These are phyloP conservation scores for Charanyca ferruginea DNA, from an alignment of 2,888 invertebrate genomes.

Conservation along the genomic window DNA sequence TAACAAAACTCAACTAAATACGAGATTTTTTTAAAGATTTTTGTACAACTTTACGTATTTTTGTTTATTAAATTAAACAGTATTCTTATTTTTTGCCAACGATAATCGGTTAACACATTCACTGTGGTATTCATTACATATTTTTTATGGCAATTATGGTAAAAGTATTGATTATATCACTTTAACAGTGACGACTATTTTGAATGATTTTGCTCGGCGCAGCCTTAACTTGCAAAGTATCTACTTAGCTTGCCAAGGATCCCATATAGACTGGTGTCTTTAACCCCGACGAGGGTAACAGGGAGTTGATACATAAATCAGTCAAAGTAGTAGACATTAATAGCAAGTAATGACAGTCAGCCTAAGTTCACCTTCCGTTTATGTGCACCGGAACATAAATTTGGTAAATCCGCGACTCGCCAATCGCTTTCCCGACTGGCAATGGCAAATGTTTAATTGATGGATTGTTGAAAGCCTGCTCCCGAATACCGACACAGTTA, in stretches of 20 bases:
- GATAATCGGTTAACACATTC: no score
- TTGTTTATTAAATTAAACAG: no score
- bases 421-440: slow-evolving; percentile 39
- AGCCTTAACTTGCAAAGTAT: neutral
- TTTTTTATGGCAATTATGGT: no score
- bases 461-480: slow-evolving; percentile 66
- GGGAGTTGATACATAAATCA: slow-evolving; percentile 9
- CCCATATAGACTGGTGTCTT: neutral
- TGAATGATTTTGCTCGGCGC: no score
- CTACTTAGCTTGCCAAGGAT: neutral
- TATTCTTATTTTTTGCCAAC: no score
- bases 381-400: slow-evolving; percentile 13
- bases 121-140: no score
- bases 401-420: slow-evolving; percentile 37
- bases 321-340: slow-evolving; percentile 25
- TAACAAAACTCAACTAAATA: no score
- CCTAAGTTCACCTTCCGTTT: slow-evolving; percentile 28
- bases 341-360: slow-evolving; percentile 26
- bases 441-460: slow-evolving; percentile 54
- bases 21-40: no score
- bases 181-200: no score
- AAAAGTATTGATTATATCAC: no score
- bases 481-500: slow-evolving; percentile 58
- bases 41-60: no score
- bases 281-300: neutral